Evolutionary conservation across 1,140 invertebrate genomes (phyloP).

Genomic region (Drosophila bocqueti): DNA sequence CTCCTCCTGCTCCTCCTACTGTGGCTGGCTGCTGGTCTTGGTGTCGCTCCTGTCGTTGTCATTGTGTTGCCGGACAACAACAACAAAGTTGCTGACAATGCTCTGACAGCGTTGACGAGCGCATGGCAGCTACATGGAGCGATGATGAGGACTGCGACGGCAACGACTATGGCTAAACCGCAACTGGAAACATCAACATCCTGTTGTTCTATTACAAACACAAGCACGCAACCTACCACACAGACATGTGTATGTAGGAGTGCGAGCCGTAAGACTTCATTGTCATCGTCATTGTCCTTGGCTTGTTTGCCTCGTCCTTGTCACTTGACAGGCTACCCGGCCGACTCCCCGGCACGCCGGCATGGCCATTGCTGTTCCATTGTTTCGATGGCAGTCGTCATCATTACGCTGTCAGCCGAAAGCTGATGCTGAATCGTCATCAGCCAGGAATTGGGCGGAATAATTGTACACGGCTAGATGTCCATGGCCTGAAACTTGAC

Average conservation of each 20-base stretch:
- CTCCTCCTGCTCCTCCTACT: constrained; percentile 17
- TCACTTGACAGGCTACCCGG: constrained; percentile 62
- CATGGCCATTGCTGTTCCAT: constrained; percentile 31
- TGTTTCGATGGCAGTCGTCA: constrained; percentile 68
- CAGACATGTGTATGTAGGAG: constrained; percentile 24
- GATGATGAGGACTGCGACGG: constrained; percentile 50
- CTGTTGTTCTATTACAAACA: constrained; percentile 70
- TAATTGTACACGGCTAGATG: constrained; percentile 42
- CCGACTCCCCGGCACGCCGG: constrained; percentile 38
- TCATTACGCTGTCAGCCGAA: constrained; percentile 72
- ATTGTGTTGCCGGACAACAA: constrained; percentile 46
- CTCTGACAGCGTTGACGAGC: constrained; percentile 69
- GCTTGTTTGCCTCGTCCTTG: constrained; percentile 76
- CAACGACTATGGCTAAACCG: constrained; percentile 56
- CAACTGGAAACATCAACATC: constrained; percentile 68
- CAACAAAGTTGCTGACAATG: constrained; percentile 73
- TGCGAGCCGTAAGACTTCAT: constrained; percentile 68
- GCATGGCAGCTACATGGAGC: constrained; percentile 70
- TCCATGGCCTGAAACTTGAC: constrained; percentile 48
- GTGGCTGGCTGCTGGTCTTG: constrained; percentile 40
- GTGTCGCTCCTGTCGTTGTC: constrained; percentile 48
- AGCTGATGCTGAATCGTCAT: constrained; percentile 62
- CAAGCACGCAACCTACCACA: constrained; percentile 23
- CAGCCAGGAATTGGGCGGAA: constrained; percentile 61
- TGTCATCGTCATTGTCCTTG: constrained; percentile 74